Evolutionary conservation across 2,888 invertebrate genomes (phyloP).

Genomic region (Drosophila quinaria): DNA sequence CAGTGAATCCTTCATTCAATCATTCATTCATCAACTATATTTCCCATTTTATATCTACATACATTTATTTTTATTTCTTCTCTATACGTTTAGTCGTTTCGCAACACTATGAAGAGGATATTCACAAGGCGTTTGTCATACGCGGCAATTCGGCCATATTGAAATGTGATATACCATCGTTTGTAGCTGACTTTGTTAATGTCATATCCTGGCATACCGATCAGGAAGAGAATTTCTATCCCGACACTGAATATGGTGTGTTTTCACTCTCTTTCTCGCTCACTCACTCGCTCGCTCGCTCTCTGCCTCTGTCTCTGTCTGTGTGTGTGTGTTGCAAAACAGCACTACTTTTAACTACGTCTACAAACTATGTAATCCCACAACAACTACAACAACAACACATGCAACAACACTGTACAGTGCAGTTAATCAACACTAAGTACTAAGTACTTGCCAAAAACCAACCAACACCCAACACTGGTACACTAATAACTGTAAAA

Average conservation of each 20-base stretch:
- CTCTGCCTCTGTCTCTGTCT: constrained; percentile 59
- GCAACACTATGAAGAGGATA: constrained; percentile 96
- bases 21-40: constrained; percentile 26
- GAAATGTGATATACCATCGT: constrained; percentile 96
- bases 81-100: constrained; percentile 90
- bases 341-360: constrained; percentile 61
- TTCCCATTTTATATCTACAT: constrained; percentile 30
- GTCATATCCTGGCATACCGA: constrained; percentile 95
- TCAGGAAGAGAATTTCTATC: constrained; percentile 86
- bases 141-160: constrained; percentile 95
- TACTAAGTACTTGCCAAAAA: constrained; percentile 50
- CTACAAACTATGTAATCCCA: constrained; percentile 25
- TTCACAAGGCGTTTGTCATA: constrained; percentile 96
- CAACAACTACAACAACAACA: constrained; percentile 30
- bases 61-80: constrained; percentile 33
- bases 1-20: constrained; percentile 19
- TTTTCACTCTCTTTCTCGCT: constrained; percentile 31
- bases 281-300: constrained; percentile 1
- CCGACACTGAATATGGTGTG: constrained; percentile 86
- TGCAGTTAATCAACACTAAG: constrained; percentile 62
- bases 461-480: constrained; percentile 28
- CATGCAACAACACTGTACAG: constrained; percentile 46
- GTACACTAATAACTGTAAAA: constrained; percentile 69
- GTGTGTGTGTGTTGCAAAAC: constrained; percentile 47
- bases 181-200: constrained; percentile 96